Conservation (phyloP, 2,113 vertebrate species). For the Abramis brama region DNA sequence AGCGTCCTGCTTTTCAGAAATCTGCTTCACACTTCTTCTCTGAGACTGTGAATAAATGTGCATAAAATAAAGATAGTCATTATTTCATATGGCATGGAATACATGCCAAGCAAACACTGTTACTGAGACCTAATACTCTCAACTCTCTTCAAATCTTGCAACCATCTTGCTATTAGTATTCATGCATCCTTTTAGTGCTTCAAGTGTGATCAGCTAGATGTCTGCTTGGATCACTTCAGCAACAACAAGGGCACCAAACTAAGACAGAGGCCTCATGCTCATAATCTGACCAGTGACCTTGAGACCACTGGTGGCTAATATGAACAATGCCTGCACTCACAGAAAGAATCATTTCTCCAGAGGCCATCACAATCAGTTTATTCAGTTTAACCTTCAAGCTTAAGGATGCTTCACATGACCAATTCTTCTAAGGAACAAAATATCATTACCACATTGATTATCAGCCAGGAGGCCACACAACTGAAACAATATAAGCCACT, state of each 20-base stretch:
- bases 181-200: not conserved
- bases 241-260: not conserved
- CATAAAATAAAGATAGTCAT: slow-evolving; percentile 7
- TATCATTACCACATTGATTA: slow-evolving; percentile 29
- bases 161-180: slow-evolving; percentile 8
- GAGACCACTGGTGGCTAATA: slow-evolving; percentile 3
- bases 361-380: slow-evolving; percentile 12
- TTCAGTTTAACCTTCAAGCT: slow-evolving; percentile 15
- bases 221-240: not conserved
- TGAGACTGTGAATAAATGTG: slow-evolving; percentile 55
- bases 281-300: slow-evolving; percentile 7
- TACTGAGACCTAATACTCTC: not conserved
- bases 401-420: not conserved
- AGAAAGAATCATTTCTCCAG: not conserved
- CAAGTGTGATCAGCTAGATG: not conserved
- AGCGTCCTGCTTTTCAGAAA: slow-evolving; percentile 37
- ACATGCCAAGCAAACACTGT: not conserved
- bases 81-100: not conserved
- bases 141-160: not conserved
- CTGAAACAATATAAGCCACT: not conserved
- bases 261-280: not conserved
- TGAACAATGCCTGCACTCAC: not conserved
- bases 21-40: slow-evolving; percentile 49
- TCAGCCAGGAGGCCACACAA: not conserved
- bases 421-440: not conserved